These are phyloP conservation scores for Gryllus longicercus DNA, from an alignment of 2,888 invertebrate species.

Conservation along the genomic window DNA sequence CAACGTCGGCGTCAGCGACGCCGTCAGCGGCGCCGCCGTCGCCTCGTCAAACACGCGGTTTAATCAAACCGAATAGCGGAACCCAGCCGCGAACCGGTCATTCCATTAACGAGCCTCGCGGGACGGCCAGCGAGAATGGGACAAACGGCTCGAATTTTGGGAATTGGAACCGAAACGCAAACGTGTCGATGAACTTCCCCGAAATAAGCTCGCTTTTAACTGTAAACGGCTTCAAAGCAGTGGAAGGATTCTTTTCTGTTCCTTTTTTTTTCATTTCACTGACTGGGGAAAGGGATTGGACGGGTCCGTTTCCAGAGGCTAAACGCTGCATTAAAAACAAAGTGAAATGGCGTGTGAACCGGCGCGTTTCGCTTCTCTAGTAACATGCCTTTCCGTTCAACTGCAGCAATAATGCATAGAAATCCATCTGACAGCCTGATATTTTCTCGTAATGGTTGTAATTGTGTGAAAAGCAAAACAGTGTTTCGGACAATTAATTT, in stretches of 20 bases:
- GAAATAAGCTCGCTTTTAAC: conserved; percentile 1
- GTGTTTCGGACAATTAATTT: too few relatives aligned
- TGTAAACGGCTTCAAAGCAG: conserved; percentile 6
- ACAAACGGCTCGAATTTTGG: conserved; percentile 8
- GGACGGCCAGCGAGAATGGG: conserved; percentile 3
- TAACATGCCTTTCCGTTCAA: too few relatives aligned
- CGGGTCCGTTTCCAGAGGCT: too few relatives aligned
- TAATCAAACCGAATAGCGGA: conserved; percentile 17
- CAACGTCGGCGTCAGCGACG: not conserved
- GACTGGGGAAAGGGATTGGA: not conserved
- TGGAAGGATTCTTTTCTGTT: not conserved
- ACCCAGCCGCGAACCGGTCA: not conserved
- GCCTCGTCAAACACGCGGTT: conserved; percentile 7
- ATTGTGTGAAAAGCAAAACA: too few relatives aligned
- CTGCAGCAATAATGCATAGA: too few relatives aligned
- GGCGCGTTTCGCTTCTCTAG: too few relatives aligned
- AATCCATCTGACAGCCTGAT: too few relatives aligned
- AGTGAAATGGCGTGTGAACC: too few relatives aligned
- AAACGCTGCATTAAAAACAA: too few relatives aligned
- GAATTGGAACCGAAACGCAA: conserved; percentile 17
- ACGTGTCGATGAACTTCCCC: not conserved
- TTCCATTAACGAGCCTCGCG: conserved; percentile 1
- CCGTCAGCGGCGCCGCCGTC: not conserved
- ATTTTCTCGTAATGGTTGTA: too few relatives aligned
- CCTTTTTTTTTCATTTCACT: not conserved